Base-by-base conservation (phyloP, 2,113 vertebrate species). In the Eidolon helvum region DNA sequence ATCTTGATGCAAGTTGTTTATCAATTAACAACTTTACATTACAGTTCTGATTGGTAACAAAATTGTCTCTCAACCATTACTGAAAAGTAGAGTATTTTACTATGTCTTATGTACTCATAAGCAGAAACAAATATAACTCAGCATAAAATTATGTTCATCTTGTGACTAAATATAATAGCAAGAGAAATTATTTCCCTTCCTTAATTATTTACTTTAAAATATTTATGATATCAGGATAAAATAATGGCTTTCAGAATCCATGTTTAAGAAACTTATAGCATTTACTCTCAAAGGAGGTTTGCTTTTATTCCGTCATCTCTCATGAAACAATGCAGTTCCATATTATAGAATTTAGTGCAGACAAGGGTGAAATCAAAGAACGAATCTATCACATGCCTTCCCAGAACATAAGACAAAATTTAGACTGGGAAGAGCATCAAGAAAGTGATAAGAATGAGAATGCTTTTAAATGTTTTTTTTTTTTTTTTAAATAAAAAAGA, bases 131-230 rank as follows among this genome's bases (percentile, higher is more conserved):
- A 71, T 87, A 72, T 0, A 93, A 66, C 11, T 82, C 77, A 55
- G 8, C 6, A 66, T 88, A 28, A 68, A 93, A 95, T 88, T 90
- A 48, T 72, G 22, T 33, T 35, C 5, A 66, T 1, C 6, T 79
- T 82, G 8, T 90, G 88, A 48, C 35, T 72, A 88, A 83, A 26
- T 61, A 83, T 85, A 40, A 87, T 16, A 61, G 2, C 57, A 59
- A 79, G 22, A 2, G 43, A 71, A 93, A 68, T 61, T 30, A 94
- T 86, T 88, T 88, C 19, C 10, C 9, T 57, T 78, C 11, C 21
- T 72, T 43, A 83, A 53, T 87, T 79, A 96, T 65, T 95, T 87
- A 53, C 11, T 84, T 90, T 91, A 53, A 80, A 61, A 63, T 96
- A 72, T 84, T 86, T 82, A 91, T 95, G 24, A 66, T 59, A 72